Percentiles rank a stretch among this genome's conserved stretches.
Evolutionary conservation across 2,113 vertebrate genomes (phyloP).

Genomic region (Phalacrocorax brasilianus): DNA sequence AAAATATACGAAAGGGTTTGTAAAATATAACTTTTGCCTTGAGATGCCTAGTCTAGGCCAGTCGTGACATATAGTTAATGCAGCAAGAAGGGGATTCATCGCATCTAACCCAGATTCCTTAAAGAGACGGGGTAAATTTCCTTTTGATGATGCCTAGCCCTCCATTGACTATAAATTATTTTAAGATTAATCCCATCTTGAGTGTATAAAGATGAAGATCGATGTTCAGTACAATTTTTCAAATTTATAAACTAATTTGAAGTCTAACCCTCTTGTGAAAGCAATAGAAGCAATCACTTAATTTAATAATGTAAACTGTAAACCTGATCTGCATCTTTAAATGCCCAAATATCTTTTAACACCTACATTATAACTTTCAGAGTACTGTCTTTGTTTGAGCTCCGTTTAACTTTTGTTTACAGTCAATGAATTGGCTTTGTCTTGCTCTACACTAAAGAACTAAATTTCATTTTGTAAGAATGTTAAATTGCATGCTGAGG

Average conservation of each 20-base stretch:
- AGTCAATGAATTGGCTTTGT: neutral
- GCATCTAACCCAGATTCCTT: neutral
- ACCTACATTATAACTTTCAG: neutral
- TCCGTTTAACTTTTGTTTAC: neutral
- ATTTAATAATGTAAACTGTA: neutral
- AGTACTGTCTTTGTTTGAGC: neutral
- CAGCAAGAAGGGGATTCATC: neutral
- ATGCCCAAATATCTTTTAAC: neutral
- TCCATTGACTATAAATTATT: neutral
- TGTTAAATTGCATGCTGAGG: neutral
- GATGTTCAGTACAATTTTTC: neutral
- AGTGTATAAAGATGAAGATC: neutral
- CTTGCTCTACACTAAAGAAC: neutral
- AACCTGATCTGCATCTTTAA: neutral
- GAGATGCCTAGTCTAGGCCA: neutral
- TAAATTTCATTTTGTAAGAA: neutral
- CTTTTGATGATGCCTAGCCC: neutral
- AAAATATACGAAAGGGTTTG: neutral
- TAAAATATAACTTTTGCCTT: neutral
- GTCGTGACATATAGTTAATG: neutral
- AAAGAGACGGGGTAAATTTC: neutral
- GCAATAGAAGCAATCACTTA: neutral
- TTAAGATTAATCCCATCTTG: neutral
- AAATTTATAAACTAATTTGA: neutral
- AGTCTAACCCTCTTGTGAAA: neutral